Base-by-base conservation (phyloP, 1,140 invertebrate genomes). In the Arion vulgaris region DNA sequence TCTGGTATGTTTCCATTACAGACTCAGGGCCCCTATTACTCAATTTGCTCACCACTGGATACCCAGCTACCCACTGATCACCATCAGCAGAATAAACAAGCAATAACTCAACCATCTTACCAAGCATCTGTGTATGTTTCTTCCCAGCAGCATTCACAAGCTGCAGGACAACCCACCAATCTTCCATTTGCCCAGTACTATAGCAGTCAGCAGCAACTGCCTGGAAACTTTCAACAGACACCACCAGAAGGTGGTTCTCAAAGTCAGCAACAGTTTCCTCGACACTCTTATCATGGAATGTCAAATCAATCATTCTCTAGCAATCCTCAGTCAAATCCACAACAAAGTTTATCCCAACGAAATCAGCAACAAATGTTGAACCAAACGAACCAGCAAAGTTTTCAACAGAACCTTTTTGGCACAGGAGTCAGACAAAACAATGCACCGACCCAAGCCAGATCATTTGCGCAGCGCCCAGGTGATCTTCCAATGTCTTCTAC, bases 101-200 rank as follows among this genome's bases (percentile, higher is more conserved):
- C 62, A 66, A 34, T 66, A 66, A 32, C 62, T 66, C 62, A 34
- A 32, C 62, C 62, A 66, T 32, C n/a, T 34, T 66, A 66, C 28
- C 62, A 28, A 32, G 32, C 62, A 7, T 1, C 62, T 7, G n/a
- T 32, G 32, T 32, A 34, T 32, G 28, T 66, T 28, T 66, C 28
- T 7, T 5, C 2, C 62, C 62, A 66, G 32, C 62, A 66, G 62
- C 62, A 66, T 5, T 7, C 62, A 13, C 62, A 66, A 13, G 62
- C 28, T 66, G 11, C 32, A 11, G 62, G 62, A 17, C n/a, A n/a
- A 32, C 28, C 62, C 5, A 34, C 62, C 28, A 66, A 28, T 66
- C 62, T 66, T 66, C 62, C 62, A 34, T 66, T 66, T 66, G 62
- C 62, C 62, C 62, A 66, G 62, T 66, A 66, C 62, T 66, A 66